Base-by-base conservation (phyloP, 2,888 invertebrate species). In the Isoperla grammatica region DNA sequence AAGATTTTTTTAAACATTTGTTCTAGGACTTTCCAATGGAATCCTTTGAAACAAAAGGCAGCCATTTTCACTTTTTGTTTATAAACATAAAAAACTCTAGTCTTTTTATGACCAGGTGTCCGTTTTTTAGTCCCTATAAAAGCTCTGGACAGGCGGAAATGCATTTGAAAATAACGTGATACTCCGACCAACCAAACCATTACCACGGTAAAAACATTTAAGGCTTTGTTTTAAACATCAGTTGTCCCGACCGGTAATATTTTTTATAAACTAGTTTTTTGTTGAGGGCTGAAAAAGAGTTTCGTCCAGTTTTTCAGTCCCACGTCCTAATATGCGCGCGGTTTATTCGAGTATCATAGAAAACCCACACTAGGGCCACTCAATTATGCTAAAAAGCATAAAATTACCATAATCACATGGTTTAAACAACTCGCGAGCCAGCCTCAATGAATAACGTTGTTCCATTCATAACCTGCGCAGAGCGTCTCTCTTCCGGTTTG, bases 351-450 rank as follows among this genome's bases (percentile, higher is more conserved):
- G 45, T 17, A 45, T 45, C 45, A 17, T 19, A 15, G 45, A 45
- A 45, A 45, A 45, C 9, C 45, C 45, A 45, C 45, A 45, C 4
- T 15, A 45, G 45, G 15, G 11, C 15, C 45, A 45, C 45, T 45
- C 45, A 13, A 45, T 45, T 45, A 45, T 19, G 45, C 42, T 45
- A 45, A 45, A 45, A 45, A 45, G 45, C 45, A 45, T 13, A 45
- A 45, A 17, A 45, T 45, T 45, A 45, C 15, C 45, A 45, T 45
- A 13, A 13, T 45, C 45, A 15, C 29, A 29, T 40, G 42, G 13
- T 40, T 40, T 4, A 15, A 40, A 40, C 11, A 15, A 6, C 42
- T 40, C 13, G 5, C 11, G 15, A 15, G 11, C 6, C 42, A 40
- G 13, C 13, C 42, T 15, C 42, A 12, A 40, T 40, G 42, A 40